Conservation (phyloP, 2,888 invertebrate genomes). For the Parnassius glacialis region DNA sequence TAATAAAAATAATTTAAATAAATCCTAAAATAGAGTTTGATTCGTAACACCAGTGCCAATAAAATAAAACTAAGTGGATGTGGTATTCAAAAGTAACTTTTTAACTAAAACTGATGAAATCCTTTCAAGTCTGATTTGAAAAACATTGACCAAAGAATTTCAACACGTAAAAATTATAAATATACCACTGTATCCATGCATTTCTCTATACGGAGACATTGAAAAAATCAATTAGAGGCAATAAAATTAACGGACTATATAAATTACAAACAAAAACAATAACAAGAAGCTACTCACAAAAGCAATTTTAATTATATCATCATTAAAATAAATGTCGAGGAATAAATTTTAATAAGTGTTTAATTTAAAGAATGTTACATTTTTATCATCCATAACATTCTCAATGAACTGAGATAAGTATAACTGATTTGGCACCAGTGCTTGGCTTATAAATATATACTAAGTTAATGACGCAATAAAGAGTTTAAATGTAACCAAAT, state of each 20-base stretch:
- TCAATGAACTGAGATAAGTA: slow-evolving; percentile 41
- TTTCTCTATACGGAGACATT: slow-evolving; percentile 55
- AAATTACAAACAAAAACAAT: slow-evolving; percentile 41
- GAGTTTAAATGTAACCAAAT: slow-evolving; percentile 50
- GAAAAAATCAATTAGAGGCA: slow-evolving; percentile 55
- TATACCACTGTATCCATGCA: slow-evolving; percentile 69
- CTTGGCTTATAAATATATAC: slow-evolving; percentile 39
- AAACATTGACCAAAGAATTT: slow-evolving; percentile 45
- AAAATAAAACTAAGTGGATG: slow-evolving; percentile 77
- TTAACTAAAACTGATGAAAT: slow-evolving; percentile 57
- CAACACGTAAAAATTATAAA: slow-evolving; percentile 41
- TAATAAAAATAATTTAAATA: slow-evolving; percentile 29
- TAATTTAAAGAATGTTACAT: slow-evolving; percentile 47
- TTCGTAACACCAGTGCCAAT: slow-evolving; percentile 77
- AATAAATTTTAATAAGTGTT: slow-evolving; percentile 28
- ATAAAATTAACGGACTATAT: slow-evolving; percentile 44
- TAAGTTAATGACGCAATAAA: slow-evolving; percentile 64
- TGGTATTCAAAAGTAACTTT: slow-evolving; percentile 67
- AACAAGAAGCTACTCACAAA: slow-evolving; percentile 68
- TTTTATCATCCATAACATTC: slow-evolving; percentile 73
- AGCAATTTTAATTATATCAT: slow-evolving; percentile 57
- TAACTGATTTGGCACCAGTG: slow-evolving; percentile 67
- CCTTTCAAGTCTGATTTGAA: slow-evolving; percentile 40
- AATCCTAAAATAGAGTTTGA: slow-evolving; percentile 43
- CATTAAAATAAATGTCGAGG: slow-evolving; percentile 34